Conservation (phyloP, 2,113 vertebrate species). For the Collichthys lucidus region DNA sequence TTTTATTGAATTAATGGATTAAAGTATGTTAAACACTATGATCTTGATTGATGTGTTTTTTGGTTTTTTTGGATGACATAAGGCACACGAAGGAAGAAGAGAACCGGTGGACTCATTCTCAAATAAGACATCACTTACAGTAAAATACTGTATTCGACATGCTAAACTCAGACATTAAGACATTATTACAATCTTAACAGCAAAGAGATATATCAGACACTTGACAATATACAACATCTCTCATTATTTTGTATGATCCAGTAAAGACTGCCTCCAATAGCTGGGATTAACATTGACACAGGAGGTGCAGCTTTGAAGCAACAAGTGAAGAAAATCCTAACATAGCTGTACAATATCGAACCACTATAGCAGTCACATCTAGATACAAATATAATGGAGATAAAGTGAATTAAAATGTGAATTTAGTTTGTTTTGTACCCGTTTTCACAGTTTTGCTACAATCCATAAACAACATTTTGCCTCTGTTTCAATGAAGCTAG, state of each 20-base stretch:
- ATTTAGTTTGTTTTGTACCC: not conserved
- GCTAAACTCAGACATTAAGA: not conserved
- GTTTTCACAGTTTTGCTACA: conserved; percentile 29
- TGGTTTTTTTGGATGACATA: conserved; percentile 16
- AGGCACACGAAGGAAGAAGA: not conserved
- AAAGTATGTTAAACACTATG: conserved; percentile 71
- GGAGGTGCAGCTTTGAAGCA: not conserved
- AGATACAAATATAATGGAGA: not conserved
- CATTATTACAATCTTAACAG: conserved; percentile 2
- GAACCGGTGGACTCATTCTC: not conserved
- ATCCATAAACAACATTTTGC: not conserved
- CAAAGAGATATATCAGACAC: not conserved
- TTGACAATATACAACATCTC: conserved; percentile 10
- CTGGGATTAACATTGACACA: not conserved
- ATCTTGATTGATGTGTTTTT: not conserved
- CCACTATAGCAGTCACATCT: not conserved
- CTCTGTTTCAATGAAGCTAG: not conserved
- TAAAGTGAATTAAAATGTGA: not conserved
- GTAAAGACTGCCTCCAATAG: not conserved
- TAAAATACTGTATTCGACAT: conserved; percentile 25
- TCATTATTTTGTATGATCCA: not conserved
- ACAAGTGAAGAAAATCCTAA: not conserved
- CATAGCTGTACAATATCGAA: not conserved
- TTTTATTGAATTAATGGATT: conserved; percentile 71
- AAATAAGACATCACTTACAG: conserved; percentile 12